These are phyloP conservation scores for Tamias sibiricus DNA, from an alignment of 2,113 vertebrate species.

Conservation along the genomic window DNA sequence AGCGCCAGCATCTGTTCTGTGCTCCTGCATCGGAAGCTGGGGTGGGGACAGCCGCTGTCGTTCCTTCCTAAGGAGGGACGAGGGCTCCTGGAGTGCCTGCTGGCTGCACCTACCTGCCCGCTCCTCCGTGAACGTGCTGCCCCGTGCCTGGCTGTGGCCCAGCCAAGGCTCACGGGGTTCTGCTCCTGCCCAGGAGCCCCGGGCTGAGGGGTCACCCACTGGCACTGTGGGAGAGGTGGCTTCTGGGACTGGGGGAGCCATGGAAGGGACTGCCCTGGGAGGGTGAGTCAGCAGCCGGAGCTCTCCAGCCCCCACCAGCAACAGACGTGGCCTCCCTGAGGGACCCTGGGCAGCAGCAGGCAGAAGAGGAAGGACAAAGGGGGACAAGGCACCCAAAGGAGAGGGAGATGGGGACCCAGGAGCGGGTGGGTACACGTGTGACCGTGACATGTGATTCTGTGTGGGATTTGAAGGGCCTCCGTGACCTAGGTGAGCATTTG, in stretches of 20 bases:
- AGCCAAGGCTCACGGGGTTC: background rate
- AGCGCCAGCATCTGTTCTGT: background rate
- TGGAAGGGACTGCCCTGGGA: background rate
- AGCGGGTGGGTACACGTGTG: accelerated
- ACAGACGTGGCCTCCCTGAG: background rate
- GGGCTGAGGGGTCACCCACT: background rate
- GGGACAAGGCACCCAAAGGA: accelerated
- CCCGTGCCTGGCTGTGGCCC: background rate
- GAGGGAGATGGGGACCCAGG: background rate
- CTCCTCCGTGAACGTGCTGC: background rate
- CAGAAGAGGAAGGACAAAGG: background rate
- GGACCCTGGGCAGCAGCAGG: background rate
- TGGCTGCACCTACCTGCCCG: background rate
- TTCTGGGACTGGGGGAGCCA: background rate
- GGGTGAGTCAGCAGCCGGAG: constrained; percentile 38
- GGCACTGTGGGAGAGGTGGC: background rate
- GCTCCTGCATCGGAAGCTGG: too few relatives aligned
- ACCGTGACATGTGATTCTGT: background rate
- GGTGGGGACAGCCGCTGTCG: too few relatives aligned
- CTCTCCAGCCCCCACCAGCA: background rate
- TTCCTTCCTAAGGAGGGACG: background rate
- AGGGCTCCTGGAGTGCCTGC: background rate
- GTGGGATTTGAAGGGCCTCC: background rate
- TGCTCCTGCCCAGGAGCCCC: background rate
- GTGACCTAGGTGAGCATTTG: background rate